Base-by-base conservation (phyloP, 2,888 invertebrate genomes). In the Nemurella pictetii region DNA sequence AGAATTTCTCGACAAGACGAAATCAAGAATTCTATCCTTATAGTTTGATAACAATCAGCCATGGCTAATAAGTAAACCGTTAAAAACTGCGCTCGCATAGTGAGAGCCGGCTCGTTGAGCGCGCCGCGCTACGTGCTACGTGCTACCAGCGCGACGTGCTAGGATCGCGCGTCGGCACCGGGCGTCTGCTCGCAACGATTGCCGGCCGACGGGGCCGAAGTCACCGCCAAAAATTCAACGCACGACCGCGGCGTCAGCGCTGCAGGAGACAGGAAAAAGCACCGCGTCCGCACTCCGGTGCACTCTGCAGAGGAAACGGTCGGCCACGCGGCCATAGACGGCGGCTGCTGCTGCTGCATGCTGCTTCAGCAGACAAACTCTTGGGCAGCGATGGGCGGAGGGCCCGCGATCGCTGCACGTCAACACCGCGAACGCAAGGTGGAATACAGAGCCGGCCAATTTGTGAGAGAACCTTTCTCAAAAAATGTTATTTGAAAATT, bases 1-100 rank as follows among this genome's bases (percentile, higher is more conserved):
- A 28, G 27, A 75, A 75, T 28, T 27, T 26, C 30, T 28, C 26
- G n/a, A 26, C 29, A 26, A 81, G 26, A 72, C 29, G 72, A 82
- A 82, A 82, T 82, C 82, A 82, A 72, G 82, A 36, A 82, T 82
- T 82, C 82, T 72, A 28, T 82, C 82, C 82, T 82, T 82, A 82
- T 72, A 82, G 55, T 72, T 29, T 82, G 82, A 82, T 82, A 27
- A 72, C 82, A 82, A 82, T 82, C 82, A 72, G 30, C 80, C 27
- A 82, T 72, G 28, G 30, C 72, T 82, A 72, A 72, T 55, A 55
- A 82, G 72, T 72, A 80, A 35, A 35, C 32, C 3, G 36, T 80
- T 80, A 80, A 80, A 80, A 80, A 80, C n/a, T 82, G 27, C 5
- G 55, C 28, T 25, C n/a, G 26, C 9, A 29, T 78, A n/a, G 81